Evolutionary conservation across 2,113 vertebrate genomes (phyloP), one percentile per base, ranked within the genome.

Genomic region (Peromyscus californicus): DNA sequence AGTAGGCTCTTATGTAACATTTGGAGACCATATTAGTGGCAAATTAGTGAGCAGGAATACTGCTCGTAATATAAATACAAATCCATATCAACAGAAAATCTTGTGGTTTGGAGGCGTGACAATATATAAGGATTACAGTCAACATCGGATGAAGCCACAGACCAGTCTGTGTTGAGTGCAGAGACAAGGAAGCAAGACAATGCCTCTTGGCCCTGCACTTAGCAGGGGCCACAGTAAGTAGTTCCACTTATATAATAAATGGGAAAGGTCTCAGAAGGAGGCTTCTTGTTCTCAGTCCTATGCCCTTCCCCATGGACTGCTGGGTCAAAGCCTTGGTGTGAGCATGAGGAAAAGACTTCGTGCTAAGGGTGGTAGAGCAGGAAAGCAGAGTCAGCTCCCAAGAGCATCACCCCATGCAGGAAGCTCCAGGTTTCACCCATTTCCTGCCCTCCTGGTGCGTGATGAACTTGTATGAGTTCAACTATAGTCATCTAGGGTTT

Each of bases 331-430:
- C n/a, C n/a, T n/a, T n/a, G n/a, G n/a, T n/a, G 4, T n/a, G 45
- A 54, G 4, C 2, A 0, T 11, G 74, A 80, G 39, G 89, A 13
- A 42, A 33, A 2, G 42, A 45, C 9, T 3, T 8, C 0, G 0
- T 51, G 15, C 15, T 82, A 42, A 45, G 4, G 6, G 45, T 21
- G 29, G 36, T 13, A 4, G 65, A 26, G 45, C 89, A 92, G 48
- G 21, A 74, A 72, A 57, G 15, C 13, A 13, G 45, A 76, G 42
- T 22, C 16, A 19, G 0, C 7, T 29, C 22, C 67, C 3, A 7
- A 74, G 39, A 36, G 5, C 5, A 6, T 11, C 4, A 0, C 2
- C 45, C 10, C 7, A 0, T 1, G 22, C 39, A 72, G 15, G 5
- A 16, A 3, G 17, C 59, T 21, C 39, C 5, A 22, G 36, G 26